A percentile compares a stretch with the other conserved stretches of the same genome.
Evolutionary conservation across 2,797 vertebrate species (phyloP).

Genomic region (Tokudaia tokunoshimensis): DNA sequence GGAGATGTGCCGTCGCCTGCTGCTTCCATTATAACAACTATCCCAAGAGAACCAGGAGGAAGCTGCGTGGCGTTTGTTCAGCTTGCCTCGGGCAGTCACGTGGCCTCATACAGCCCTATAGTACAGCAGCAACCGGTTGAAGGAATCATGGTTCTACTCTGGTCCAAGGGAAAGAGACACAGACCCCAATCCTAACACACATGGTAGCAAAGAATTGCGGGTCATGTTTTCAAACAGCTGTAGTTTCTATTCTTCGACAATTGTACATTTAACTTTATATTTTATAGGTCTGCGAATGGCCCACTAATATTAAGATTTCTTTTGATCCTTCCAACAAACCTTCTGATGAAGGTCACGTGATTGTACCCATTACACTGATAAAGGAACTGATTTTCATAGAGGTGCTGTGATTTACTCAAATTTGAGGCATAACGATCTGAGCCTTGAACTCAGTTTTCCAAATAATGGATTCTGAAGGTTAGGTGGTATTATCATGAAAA

Average conservation of each 20-base stretch:
- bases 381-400: conserved; percentile 29
- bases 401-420: background rate
- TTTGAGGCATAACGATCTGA: conserved; percentile 2
- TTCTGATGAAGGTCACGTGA: background rate
- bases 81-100: background rate
- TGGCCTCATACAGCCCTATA: background rate
- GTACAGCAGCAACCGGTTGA: background rate
- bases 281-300: background rate
- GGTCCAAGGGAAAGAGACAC: background rate
- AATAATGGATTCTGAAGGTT: conserved; percentile 42
- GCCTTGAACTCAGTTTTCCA: conserved; percentile 28
- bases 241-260: conserved; percentile 8
- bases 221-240: background rate
- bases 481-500: background rate
- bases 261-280: conserved; percentile 6
- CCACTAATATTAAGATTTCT: background rate
- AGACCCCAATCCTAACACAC: background rate
- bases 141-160: background rate
- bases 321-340: conserved; percentile 30
- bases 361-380: background rate
- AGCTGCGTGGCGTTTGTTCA: background rate
- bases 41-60: background rate
- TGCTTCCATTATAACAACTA: background rate
- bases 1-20: background rate
- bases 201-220: background rate